Conservation (phyloP, 2,888 invertebrate species). For the Drosophila prostipennis region DNA sequence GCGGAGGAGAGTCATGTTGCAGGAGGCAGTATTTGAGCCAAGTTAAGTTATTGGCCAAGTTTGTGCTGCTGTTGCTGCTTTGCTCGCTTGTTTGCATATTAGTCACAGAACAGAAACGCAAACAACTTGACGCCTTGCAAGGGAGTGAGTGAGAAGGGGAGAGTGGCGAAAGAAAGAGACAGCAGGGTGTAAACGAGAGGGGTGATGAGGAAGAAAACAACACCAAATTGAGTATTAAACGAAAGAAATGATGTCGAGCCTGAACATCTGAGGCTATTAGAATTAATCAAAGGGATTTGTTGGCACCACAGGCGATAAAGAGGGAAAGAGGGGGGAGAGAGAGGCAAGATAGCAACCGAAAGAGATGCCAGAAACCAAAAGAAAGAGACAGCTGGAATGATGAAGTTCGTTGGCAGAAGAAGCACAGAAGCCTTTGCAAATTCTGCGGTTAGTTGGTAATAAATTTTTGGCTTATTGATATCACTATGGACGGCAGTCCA, state of each 20-base stretch:
- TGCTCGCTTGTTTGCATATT: conserved; percentile 76
- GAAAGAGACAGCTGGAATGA: conserved; percentile 3
- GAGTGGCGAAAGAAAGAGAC: not conserved
- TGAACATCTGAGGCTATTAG: conserved; percentile 77
- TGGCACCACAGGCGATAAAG: conserved; percentile 60
- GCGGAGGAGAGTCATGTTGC: conserved; percentile 16
- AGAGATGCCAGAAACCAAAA: not conserved
- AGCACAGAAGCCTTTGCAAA: conserved; percentile 44
- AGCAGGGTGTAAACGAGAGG: not conserved
- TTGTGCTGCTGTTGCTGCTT: conserved; percentile 47
- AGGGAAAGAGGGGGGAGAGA: conserved; percentile 12
- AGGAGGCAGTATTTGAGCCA: conserved; percentile 64
- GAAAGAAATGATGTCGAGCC: conserved; percentile 74
- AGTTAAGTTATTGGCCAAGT: conserved; percentile 74
- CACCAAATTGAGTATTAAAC: conserved; percentile 78
- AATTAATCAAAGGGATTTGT: conserved; percentile 79
- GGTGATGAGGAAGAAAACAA: conserved; percentile 43
- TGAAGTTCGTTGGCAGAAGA: conserved; percentile 17
- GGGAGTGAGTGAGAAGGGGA: not conserved
- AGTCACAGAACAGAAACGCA: conserved; percentile 62
- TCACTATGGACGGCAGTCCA: too few species aligned
- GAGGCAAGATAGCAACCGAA: not conserved
- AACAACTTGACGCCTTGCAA: conserved; percentile 46
- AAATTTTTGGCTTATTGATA: conserved; percentile 78
- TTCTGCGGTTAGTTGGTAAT: conserved; percentile 69